A percentile compares a stretch with the other conserved stretches of the same genome.
phyloP scores from a whole-genome alignment of 2,113 vertebrate species.

The Meriones unguiculatus region DNA sequence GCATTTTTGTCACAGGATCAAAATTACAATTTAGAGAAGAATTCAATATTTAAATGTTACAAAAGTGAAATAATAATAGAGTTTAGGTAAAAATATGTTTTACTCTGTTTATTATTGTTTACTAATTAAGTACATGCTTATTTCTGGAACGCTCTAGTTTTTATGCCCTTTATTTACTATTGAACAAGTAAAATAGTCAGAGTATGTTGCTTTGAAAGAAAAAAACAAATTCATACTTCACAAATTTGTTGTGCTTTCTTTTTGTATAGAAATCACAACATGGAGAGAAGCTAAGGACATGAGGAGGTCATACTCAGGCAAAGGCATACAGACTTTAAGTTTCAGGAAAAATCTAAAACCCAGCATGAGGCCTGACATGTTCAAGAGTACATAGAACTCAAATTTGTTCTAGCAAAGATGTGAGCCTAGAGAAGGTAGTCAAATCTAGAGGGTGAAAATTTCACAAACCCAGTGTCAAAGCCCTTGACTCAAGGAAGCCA shows the following conservation, averaged over 20 bases:
- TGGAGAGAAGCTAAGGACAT: neutral
- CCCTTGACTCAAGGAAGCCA: no score
- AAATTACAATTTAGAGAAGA: neutral
- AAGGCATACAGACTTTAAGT: no score
- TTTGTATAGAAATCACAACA: neutral
- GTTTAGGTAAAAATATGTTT: neutral
- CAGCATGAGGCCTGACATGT: fast-evolving
- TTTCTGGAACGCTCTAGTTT: neutral
- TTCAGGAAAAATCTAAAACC: neutral
- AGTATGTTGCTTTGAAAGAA: neutral
- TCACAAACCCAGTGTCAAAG: neutral
- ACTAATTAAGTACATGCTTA: neutral
- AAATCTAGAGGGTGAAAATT: no score
- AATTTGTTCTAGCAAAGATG: neutral
- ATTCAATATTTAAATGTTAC: neutral
- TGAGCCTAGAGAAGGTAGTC: neutral
- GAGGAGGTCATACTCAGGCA: neutral
- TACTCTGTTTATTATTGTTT: neutral
- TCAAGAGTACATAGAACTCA: no score
- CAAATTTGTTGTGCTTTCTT: neutral
- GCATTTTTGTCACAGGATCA: neutral
- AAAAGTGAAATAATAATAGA: neutral
- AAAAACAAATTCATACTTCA: neutral
- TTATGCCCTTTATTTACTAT: neutral
- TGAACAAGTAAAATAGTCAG: neutral